These are phyloP conservation scores for Nemapogon koenigi DNA, from an alignment of 2,888 invertebrate genomes.

Conservation along the genomic window DNA sequence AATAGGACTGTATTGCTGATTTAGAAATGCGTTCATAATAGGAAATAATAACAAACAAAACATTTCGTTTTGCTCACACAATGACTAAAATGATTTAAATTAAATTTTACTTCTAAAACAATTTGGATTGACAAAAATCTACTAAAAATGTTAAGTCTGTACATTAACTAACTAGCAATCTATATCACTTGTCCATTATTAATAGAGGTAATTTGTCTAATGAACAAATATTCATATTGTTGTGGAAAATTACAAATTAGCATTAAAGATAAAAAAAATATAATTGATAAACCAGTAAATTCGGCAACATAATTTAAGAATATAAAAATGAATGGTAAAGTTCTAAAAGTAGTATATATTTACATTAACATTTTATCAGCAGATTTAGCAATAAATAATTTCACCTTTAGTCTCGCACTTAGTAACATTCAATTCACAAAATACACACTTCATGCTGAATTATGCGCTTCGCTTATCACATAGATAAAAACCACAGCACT, in stretches of 20 bases:
- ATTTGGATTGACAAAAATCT: too few relatives aligned
- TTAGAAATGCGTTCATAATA: too few relatives aligned
- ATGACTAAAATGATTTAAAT: too few relatives aligned
- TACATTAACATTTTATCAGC: conserved; percentile 50
- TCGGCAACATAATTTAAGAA: conserved; percentile 46
- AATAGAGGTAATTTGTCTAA: too few relatives aligned
- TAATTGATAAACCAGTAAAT: conserved; percentile 33
- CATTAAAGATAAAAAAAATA: conserved; percentile 41
- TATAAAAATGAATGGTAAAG: conserved; percentile 49
- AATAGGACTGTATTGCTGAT: conserved; percentile 63
- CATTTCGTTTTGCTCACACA: too few relatives aligned
- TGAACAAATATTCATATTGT: neutral
- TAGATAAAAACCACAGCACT: conserved; percentile 62
- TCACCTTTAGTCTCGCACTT: conserved; percentile 57
- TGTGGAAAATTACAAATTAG: conserved; percentile 1
- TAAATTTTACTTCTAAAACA: too few relatives aligned
- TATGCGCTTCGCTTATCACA: conserved; percentile 56
- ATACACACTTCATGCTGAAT: conserved; percentile 29
- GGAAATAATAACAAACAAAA: too few relatives aligned
- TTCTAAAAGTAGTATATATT: conserved; percentile 34
- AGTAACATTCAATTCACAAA: conserved; percentile 31
- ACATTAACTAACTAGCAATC: conserved; percentile 46
- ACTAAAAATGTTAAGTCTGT: conserved; percentile 53
- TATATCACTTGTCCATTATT: conserved; percentile 45
- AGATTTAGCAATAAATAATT: conserved; percentile 58